Percentiles rank a stretch among this genome's conserved stretches.
Evolutionary conservation across 2,113 vertebrate species (phyloP).

Genomic region (Oryzias woworae): DNA sequence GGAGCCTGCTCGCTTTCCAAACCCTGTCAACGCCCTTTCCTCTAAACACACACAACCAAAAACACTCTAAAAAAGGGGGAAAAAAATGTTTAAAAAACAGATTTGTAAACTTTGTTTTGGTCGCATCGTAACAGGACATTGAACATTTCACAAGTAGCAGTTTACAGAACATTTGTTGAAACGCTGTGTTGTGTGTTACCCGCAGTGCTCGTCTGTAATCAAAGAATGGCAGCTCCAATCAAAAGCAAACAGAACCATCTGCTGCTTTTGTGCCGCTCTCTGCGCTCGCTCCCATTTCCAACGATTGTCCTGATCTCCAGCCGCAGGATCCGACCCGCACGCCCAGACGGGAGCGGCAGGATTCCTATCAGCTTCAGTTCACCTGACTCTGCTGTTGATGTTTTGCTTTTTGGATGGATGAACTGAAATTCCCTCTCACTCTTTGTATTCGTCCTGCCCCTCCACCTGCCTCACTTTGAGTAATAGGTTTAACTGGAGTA

Average conservation of each 20-base stretch:
- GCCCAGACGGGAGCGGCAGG: slow-evolving; percentile 19
- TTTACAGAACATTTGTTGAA: too few species aligned
- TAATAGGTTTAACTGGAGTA: slow-evolving; percentile 16
- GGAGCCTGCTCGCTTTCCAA: too few species aligned
- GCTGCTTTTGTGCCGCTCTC: slow-evolving; percentile 18
- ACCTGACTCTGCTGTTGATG: slow-evolving; percentile 36
- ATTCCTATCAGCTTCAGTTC: slow-evolving; percentile 59
- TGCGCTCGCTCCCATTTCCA: background rate
- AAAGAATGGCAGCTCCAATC: slow-evolving; percentile 3
- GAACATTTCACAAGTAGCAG: too few species aligned
- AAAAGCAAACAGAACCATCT: slow-evolving; percentile 46
- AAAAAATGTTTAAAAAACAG: too few species aligned
- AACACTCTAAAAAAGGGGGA: too few species aligned
- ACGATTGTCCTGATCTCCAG: slow-evolving; percentile 20
- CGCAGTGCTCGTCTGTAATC: too few species aligned
- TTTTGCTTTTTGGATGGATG: slow-evolving; percentile 19
- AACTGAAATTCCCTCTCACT: slow-evolving; percentile 37
- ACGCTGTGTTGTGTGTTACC: too few species aligned
- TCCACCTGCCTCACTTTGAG: slow-evolving; percentile 20
- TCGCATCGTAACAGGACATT: too few species aligned
- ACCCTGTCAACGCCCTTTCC: too few species aligned
- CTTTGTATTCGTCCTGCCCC: slow-evolving; percentile 40
- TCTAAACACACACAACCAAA: too few species aligned
- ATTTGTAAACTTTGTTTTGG: too few species aligned
- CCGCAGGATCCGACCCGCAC: slow-evolving; percentile 5